Evolutionary conservation across 2,113 vertebrate species (phyloP).

Genomic region (Crotophaga sulcirostris): DNA sequence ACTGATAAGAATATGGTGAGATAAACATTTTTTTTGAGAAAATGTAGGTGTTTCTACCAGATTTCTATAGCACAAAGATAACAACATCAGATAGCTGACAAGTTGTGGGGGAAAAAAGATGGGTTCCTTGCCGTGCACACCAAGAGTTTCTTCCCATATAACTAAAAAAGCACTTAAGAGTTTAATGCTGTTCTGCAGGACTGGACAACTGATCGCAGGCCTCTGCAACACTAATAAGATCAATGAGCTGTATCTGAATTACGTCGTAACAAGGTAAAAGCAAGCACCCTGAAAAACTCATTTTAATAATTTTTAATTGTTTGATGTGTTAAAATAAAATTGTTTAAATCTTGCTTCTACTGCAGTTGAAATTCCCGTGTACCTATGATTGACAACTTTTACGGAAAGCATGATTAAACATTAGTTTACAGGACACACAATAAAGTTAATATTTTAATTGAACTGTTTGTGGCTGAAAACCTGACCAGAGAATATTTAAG

Average conservation of each 20-base stretch:
- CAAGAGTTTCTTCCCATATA: not conserved
- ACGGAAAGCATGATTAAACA: not conserved
- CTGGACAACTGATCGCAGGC: not conserved
- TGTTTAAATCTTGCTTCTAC: not conserved
- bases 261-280: slow-evolving; percentile 11
- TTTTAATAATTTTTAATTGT: slow-evolving; percentile 35
- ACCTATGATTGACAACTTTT: not conserved
- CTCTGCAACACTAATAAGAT: not conserved
- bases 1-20: not conserved
- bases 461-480: slow-evolving; percentile 33
- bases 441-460: not conserved
- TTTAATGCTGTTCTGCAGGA: not conserved
- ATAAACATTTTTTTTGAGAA: not conserved
- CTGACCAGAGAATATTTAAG: not conserved
- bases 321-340: not conserved
- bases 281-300: not conserved
- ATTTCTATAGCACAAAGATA: not conserved
- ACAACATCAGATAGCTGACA: not conserved
- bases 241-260: not conserved
- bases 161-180: not conserved
- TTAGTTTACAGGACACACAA: not conserved
- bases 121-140: not conserved
- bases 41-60: not conserved
- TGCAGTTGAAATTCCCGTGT: not conserved
- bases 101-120: not conserved